Evolutionary conservation across 2,113 vertebrate genomes (phyloP), one percentile per base, ranked within the genome.

Genomic region (Romanogobio albipinnatus): DNA sequence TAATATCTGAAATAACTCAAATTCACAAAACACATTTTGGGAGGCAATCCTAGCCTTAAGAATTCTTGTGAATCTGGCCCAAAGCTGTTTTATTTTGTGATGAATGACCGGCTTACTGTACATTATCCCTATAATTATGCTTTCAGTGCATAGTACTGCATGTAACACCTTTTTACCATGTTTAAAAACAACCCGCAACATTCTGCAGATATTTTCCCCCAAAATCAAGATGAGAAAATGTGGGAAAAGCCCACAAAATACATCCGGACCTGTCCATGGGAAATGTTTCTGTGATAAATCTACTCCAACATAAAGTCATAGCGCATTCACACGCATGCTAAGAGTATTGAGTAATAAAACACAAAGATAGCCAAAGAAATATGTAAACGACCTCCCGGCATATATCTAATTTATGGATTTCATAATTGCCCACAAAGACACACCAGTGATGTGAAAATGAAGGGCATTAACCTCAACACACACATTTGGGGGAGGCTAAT

Each of bases 381-480:
- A 75, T 62, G 70, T 75, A 61, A 78, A 76, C 33, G 82, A 71
- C 82, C 74, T 36, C 43, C 11, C 14, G 22, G 14, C 33, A 15
- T 36, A 33, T 61, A 76, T 78, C 73, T 76, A 53, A 66, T 78
- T 83, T 83, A 83, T 71, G 80, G 62, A 59, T 77, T 86, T 76
- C n/a, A 33, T 83, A 77, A 82, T 77, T 82, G 43, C 81, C 75
- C 75, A 51, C 45, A 47, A 70, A 83, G 70, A 76, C 71, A 62
- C 51, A 36, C n/a, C 53, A 64, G 62, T 68, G 74, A 76, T 79
- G 76, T 58, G 15, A 79, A 61, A 43, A 85, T 68, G 83, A 26
- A 70, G 62, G 36, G 47, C 64, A 85, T 85, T 85, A 79, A 85
- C 62, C 39, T 76, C 24, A 62, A 10, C 29, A 43, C 73, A 61